A percentile compares a stretch with the other conserved stretches of the same genome.
phyloP scores from a whole-genome alignment of 30 jellyfish, hydroid and myxozoan species.

The Aurelia aurita complex sp. Pacific region DNA sequence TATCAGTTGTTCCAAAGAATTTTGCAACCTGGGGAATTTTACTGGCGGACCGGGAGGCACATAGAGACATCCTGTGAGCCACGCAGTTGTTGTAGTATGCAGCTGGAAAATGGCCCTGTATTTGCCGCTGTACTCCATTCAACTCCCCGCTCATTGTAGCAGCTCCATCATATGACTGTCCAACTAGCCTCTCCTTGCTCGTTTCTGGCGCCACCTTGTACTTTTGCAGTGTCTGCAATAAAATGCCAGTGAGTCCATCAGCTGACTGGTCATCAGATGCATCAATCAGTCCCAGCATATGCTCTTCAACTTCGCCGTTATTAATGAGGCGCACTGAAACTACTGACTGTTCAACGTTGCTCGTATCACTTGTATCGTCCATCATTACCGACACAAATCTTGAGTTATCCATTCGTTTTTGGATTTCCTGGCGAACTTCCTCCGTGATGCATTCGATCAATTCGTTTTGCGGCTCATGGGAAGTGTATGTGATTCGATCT shows the following conservation, averaged over 20 bases:
- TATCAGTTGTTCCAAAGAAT: constrained; percentile 18
- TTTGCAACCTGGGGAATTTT: neutral
- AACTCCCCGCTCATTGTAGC: constrained; percentile 21
- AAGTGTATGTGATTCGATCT: constrained; percentile 13
- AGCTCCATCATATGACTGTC: constrained; percentile 56
- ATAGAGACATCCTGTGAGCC: constrained; percentile 19
- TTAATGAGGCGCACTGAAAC: constrained; percentile 50
- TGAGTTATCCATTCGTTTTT: constrained; percentile 5
- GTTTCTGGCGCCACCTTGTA: neutral
- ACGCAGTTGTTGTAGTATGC: constrained; percentile 15
- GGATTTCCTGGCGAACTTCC: constrained; percentile 23
- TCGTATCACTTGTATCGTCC: constrained; percentile 23
- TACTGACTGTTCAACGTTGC: constrained; percentile 67
- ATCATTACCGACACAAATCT: constrained; percentile 1
- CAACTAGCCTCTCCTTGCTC: constrained; percentile 14
- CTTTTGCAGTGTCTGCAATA: neutral
- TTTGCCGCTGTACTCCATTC: constrained; percentile 6
- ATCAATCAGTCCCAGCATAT: constrained; percentile 41
- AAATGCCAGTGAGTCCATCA: neutral
- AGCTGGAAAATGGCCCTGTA: neutral
- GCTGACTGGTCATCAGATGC: constrained; percentile 10
- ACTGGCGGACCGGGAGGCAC: constrained; percentile 32
- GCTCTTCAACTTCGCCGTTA: constrained; percentile 48
- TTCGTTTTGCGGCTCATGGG: constrained; percentile 34
- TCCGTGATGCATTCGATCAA: constrained; percentile 15